Base-by-base conservation (phyloP, 2,113 vertebrate species). In the Eidolon helvum region DNA sequence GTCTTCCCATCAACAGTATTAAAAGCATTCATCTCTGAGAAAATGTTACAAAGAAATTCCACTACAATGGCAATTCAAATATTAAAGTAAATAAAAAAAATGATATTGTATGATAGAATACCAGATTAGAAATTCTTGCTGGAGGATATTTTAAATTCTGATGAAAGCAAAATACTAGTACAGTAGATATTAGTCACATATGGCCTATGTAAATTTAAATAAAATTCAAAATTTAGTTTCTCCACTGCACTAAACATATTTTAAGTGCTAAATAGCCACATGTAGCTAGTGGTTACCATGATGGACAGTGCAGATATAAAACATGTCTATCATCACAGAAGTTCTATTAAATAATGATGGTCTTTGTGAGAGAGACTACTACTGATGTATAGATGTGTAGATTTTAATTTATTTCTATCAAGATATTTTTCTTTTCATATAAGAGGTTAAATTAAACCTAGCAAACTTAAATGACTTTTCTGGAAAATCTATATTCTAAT, bases 21-120 rank as follows among this genome's bases (percentile, higher is more conserved):
- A 97, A 97, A 96, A 93, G 75, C 74, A 90, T 87, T 93, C 48
- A 98, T 96, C 91, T 94, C 63, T 78, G n/a, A 53, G 45, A 92
- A 94, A 96, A 77, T 61, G 28, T 87, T 94, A 82, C 90, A 80
- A 95, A 91, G 59, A 92, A 93, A 91, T 80, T 94, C 55, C 4
- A 95, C 48, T 92, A 43, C 45, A 87, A 75, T 80, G 40, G 95
- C 94, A 87, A 98, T 98, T 96, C 91, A 98, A 98, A 98, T 94
- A 92, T 35, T 93, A 87, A 96, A 94, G 45, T 68, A 96, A 80
- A 38, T 83, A 22, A 77, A 63, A 95, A 93, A 97, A 97, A 96
- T 97, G 72, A 92, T 93, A 94, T 88, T 66, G 4, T 48, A 40
- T 98, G 95, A 96, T 80, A 97, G 96, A 95, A 92, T 16, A 95